phyloP scores from a whole-genome alignment of 2,888 invertebrate genomes.

The Andrena chrysosceles region DNA sequence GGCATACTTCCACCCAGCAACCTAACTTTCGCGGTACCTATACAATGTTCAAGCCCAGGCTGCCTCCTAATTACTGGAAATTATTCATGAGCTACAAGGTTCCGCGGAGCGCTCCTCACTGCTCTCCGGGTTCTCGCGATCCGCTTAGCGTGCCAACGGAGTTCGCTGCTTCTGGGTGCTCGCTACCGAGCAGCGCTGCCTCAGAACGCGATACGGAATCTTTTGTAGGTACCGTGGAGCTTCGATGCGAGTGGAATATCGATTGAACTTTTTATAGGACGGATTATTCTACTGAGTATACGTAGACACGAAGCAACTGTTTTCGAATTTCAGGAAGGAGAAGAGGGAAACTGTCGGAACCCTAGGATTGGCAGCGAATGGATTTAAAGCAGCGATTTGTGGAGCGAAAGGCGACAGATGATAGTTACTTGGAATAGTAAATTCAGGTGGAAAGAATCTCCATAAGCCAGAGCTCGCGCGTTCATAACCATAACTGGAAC shows the following conservation, averaged over 20 bases:
- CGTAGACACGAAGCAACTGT: not conserved
- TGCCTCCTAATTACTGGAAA: slow-evolving; percentile 56
- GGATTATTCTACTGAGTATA: not conserved
- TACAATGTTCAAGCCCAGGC: slow-evolving; percentile 29
- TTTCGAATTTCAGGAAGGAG: not conserved
- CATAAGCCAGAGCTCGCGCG: too few species aligned
- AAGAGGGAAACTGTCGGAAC: slow-evolving; percentile 3
- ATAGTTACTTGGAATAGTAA: too few species aligned
- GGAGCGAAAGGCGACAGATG: too few species aligned
- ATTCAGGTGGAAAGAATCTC: too few species aligned
- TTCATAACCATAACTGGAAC: too few species aligned
- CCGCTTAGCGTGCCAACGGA: slow-evolving; percentile 54
- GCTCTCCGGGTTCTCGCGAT: slow-evolving; percentile 38
- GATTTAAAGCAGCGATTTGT: too few species aligned
- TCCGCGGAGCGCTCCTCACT: slow-evolving; percentile 15
- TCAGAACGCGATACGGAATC: slow-evolving; percentile 15
- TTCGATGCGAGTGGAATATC: not conserved
- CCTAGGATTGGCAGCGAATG: not conserved
- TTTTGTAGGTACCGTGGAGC: not conserved
- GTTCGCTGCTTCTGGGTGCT: slow-evolving; percentile 13
- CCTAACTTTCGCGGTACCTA: slow-evolving; percentile 42
- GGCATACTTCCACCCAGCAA: slow-evolving; percentile 20
- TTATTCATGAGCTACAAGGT: slow-evolving; percentile 55
- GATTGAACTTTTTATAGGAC: not conserved
- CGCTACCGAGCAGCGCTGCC: not conserved